Evolutionary conservation across 2,113 vertebrate genomes (phyloP).

Genomic region (Nothocercus nigrocapillus): DNA sequence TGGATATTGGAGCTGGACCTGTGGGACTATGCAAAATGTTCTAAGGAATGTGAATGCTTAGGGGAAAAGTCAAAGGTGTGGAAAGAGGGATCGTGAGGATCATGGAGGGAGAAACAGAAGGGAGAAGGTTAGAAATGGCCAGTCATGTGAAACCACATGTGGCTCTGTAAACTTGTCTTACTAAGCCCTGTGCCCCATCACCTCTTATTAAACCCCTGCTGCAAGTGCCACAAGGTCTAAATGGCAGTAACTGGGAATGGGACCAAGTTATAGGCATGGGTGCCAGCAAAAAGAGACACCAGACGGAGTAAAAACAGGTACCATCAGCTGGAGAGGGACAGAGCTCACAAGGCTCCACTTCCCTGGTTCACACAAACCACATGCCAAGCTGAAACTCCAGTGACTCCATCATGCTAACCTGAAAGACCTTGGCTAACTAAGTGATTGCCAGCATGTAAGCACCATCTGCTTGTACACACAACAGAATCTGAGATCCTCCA

Average conservation of each 20-base stretch:
- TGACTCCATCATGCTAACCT: not conserved
- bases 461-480: not conserved
- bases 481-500: not conserved
- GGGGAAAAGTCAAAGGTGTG: not conserved
- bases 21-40: not conserved
- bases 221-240: not conserved
- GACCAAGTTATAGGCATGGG: not conserved
- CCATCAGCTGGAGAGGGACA: not conserved
- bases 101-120: not conserved
- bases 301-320: not conserved
- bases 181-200: not conserved
- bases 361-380: accelerated
- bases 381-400: not conserved
- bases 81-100: not conserved
- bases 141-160: accelerated
- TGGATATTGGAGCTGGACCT: accelerated
- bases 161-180: not conserved
- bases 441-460: not conserved
- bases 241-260: not conserved
- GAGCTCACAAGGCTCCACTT: accelerated
- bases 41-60: not conserved
- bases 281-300: not conserved
- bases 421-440: not conserved
- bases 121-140: not conserved
- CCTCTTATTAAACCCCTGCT: not conserved